Evolutionary conservation across 1,140 invertebrate species (phyloP).

Genomic region (Bombus consobrinus): DNA sequence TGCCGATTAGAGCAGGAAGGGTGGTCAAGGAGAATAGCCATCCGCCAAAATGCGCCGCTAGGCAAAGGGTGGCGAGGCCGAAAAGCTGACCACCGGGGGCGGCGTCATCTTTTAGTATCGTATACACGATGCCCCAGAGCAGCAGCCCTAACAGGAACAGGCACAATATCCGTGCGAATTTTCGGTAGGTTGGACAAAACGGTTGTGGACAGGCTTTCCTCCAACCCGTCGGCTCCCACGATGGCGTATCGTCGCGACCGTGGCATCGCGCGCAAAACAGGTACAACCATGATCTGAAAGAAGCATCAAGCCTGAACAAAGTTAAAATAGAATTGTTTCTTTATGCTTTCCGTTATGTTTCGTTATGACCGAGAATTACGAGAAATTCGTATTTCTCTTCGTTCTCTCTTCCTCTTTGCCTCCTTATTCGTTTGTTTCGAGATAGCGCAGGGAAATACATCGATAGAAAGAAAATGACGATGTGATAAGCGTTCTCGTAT

Average conservation of each 20-base stretch:
- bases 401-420: no score
- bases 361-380: no score
- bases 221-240: constrained; percentile 91
- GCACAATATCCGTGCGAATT: constrained; percentile 88
- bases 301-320: no score
- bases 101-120: constrained; percentile 89
- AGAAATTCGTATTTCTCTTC: no score
- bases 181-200: constrained; percentile 90
- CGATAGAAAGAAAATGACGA: fast-evolving
- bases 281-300: constrained; percentile 88
- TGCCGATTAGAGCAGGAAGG: constrained; percentile 93
- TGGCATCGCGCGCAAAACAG: constrained; percentile 88
- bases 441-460: no score
- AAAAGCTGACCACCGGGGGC: constrained; percentile 91
- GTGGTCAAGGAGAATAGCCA: constrained; percentile 89
- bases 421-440: no score
- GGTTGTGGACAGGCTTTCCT: constrained; percentile 90
- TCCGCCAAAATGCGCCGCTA: constrained; percentile 92
- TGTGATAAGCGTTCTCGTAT: no score
- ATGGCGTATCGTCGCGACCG: constrained; percentile 86
- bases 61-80: constrained; percentile 88
- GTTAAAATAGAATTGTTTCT: no score
- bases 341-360: no score
- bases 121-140: constrained; percentile 89
- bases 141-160: constrained; percentile 88